phyloP scores from a whole-genome alignment of 2,888 invertebrate species.

The Pachycephus smyrnensis region DNA sequence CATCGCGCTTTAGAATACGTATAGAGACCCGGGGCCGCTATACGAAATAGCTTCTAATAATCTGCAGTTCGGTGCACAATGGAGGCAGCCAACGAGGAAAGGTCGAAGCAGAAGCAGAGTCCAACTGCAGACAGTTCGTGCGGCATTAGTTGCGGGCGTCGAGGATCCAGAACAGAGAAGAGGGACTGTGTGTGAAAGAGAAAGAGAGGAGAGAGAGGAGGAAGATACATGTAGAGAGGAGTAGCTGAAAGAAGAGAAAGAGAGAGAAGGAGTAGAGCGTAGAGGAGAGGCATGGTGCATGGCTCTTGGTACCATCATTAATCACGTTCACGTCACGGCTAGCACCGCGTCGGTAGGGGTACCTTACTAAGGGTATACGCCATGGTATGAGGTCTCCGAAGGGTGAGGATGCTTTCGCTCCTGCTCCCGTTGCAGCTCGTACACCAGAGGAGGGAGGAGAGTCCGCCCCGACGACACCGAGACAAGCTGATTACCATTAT shows the following conservation, averaged over 20 bases:
- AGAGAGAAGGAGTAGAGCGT: constrained; percentile 6
- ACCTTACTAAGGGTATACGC: constrained; percentile 63
- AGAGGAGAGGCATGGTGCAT: constrained; percentile 47
- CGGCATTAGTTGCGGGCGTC: constrained; percentile 25
- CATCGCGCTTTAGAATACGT: background rate
- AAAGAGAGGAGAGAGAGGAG: constrained; percentile 26
- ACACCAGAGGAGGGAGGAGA: constrained; percentile 32
- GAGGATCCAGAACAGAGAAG: constrained; percentile 26
- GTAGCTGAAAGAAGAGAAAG: constrained; percentile 9
- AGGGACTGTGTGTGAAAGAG: constrained; percentile 25
- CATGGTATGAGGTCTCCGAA: constrained; percentile 42
- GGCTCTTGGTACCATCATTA: constrained; percentile 64
- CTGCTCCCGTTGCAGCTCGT: constrained; percentile 31
- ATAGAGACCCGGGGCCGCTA: too few species aligned
- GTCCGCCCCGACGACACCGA: constrained; percentile 45
- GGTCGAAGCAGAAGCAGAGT: constrained; percentile 34
- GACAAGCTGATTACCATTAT: constrained; percentile 56
- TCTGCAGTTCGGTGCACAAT: constrained; percentile 29
- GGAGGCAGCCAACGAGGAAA: constrained; percentile 38
- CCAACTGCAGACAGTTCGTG: constrained; percentile 40
- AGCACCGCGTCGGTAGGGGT: constrained; percentile 64
- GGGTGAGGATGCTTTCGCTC: constrained; percentile 46
- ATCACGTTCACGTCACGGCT: constrained; percentile 65
- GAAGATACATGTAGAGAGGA: constrained; percentile 21
- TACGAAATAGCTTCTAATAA: constrained; percentile 32